Conservation (phyloP, 1,140 invertebrate genomes). For the Orius laevigatus region DNA sequence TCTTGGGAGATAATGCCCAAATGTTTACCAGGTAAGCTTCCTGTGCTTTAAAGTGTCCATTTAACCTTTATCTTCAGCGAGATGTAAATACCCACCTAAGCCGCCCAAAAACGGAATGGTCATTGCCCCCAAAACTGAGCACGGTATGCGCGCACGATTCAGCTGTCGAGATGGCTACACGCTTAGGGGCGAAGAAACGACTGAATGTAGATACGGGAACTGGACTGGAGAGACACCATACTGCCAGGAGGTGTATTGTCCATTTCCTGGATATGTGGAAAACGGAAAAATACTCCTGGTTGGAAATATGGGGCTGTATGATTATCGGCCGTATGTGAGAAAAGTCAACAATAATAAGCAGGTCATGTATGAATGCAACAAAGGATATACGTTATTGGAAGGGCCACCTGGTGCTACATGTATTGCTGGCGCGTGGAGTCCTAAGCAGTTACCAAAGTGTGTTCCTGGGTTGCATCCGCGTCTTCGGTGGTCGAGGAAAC, state of each 20-base stretch:
- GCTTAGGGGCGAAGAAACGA: slow-evolving; percentile 49
- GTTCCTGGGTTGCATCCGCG: slow-evolving; percentile 66
- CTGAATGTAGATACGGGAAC: slow-evolving; percentile 75
- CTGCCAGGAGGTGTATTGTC: slow-evolving; percentile 84
- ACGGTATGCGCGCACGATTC: slow-evolving; percentile 82
- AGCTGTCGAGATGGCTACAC: slow-evolving; percentile 83
- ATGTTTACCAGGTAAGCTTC: slow-evolving; percentile 51
- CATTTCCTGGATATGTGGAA: slow-evolving; percentile 78
- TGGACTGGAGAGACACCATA: slow-evolving; percentile 76
- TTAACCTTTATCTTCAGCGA: slow-evolving; percentile 33
- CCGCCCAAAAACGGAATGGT: slow-evolving; percentile 83
- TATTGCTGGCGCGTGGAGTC: slow-evolving; percentile 76
- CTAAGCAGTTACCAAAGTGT: slow-evolving; percentile 56
- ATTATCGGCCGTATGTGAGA: slow-evolving; percentile 88
- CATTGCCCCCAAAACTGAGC: slow-evolving; percentile 87
- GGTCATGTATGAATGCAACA: slow-evolving; percentile 87
- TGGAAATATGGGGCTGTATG: slow-evolving; percentile 93
- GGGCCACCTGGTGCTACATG: slow-evolving; percentile 88
- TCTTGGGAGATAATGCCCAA: slow-evolving; percentile 87
- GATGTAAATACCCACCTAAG: slow-evolving; percentile 78
- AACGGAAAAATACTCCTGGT: slow-evolving; percentile 86
- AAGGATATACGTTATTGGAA: slow-evolving; percentile 67
- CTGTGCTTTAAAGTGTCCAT: slow-evolving; percentile 12
- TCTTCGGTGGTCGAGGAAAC: slow-evolving; percentile 42
- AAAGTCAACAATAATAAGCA: slow-evolving; percentile 84